A percentile compares a stretch with the other conserved stretches of the same genome.
Evolutionary conservation across 2,113 vertebrate genomes (phyloP).

Genomic region (Alligator mississippiensis): DNA sequence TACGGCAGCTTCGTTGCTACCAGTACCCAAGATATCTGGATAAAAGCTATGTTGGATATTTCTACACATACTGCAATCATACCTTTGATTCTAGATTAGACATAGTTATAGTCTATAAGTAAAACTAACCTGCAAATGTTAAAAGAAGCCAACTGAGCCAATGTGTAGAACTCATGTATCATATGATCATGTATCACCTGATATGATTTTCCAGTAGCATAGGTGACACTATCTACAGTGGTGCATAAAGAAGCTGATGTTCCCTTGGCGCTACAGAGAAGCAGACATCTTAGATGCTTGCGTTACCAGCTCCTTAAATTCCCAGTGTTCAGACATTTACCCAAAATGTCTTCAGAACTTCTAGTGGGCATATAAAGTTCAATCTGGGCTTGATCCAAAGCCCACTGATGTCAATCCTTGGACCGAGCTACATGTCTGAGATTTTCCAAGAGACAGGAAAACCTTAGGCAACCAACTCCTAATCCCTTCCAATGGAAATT

Average conservation of each 20-base stretch:
- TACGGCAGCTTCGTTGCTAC: not conserved
- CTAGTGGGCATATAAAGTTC: not conserved
- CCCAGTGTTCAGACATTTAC: constrained; percentile 19
- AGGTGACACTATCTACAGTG: not conserved
- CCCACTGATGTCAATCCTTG: not conserved
- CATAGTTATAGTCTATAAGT: not conserved
- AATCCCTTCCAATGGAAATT: not conserved
- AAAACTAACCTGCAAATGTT: not conserved
- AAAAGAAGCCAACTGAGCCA: not conserved
- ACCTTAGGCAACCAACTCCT: not conserved
- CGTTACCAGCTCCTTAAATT: constrained; percentile 9
- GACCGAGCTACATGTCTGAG: not conserved
- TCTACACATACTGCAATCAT: too few relatives aligned
- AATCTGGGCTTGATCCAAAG: not conserved
- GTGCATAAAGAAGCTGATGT: not conserved
- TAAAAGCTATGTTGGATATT: not conserved
- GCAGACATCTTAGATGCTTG: not conserved
- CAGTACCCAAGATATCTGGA: not conserved
- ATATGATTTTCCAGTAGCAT: not conserved
- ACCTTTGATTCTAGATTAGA: not conserved
- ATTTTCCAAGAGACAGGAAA: not conserved
- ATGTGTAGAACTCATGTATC: not conserved
- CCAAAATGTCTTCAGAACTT: not conserved
- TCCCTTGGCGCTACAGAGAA: not conserved
- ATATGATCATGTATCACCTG: not conserved